A percentile compares a stretch with the other conserved stretches of the same genome.
These are phyloP conservation scores for Anomalospiza imberbis DNA, from an alignment of 2,797 vertebrate genomes.

Conservation along the genomic window DNA sequence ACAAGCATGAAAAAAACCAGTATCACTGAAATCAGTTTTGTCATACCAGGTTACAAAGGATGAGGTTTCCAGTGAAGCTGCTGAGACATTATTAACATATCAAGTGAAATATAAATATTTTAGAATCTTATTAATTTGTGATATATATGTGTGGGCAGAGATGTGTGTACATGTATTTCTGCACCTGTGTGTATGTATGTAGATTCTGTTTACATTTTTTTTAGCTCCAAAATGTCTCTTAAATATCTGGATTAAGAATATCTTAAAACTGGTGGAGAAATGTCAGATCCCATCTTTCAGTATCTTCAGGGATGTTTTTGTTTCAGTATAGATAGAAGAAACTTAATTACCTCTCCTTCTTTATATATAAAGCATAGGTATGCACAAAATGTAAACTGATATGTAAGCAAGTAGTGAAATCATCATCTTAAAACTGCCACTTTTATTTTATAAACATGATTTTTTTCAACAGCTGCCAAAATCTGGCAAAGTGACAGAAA, in stretches of 20 bases:
- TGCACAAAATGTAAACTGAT: not conserved
- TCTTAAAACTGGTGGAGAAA: not conserved
- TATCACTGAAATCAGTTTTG: not conserved
- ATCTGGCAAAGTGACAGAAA: not conserved
- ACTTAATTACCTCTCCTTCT: not conserved
- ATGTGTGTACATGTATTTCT: not conserved
- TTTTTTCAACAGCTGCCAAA: not conserved
- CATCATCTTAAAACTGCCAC: rapidly evolving
- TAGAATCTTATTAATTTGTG: not conserved
- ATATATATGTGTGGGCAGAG: not conserved
- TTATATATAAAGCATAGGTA: not conserved
- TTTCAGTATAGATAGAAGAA: not conserved
- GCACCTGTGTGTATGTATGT: not conserved
- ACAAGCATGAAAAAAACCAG: not conserved
- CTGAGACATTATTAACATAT: not conserved
- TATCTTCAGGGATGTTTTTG: not conserved
- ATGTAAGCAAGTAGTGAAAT: not conserved
- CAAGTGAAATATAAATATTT: not conserved
- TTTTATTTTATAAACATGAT: not conserved
- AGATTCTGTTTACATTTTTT: not conserved
- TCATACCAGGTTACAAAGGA: not conserved
- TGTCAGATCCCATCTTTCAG: not conserved
- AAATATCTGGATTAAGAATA: not conserved
- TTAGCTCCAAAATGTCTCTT: not conserved
- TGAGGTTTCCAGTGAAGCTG: not conserved